Conservation (phyloP, 2,113 vertebrate genomes). For the Archilochus colubris region DNA sequence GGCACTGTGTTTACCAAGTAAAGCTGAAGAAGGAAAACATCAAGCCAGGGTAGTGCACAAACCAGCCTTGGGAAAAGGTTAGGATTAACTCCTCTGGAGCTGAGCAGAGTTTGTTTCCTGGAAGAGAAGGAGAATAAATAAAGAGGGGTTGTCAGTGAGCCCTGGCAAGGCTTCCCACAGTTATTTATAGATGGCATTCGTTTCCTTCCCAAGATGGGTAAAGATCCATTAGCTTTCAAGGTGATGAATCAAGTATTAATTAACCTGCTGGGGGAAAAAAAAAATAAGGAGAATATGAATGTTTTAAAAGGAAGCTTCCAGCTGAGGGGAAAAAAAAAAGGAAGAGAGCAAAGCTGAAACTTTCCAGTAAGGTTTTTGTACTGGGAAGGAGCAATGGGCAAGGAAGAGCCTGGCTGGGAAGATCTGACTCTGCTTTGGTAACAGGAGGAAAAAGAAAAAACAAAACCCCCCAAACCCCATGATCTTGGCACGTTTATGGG, state of each 20-base stretch:
- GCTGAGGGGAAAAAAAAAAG: not conserved
- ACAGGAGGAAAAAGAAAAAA: not conserved
- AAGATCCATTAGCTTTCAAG: conserved; percentile 22
- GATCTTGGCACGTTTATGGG: not conserved
- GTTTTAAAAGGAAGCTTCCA: conserved; percentile 22
- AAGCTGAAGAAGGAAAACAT: not conserved
- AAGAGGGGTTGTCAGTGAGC: not conserved
- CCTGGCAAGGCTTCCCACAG: not conserved
- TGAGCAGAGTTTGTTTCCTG: not conserved
- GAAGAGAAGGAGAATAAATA: not conserved
- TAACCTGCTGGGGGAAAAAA: not conserved
- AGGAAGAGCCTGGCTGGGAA: not conserved
- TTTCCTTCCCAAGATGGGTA: not conserved
- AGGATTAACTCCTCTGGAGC: not conserved
- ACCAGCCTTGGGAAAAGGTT: not conserved
- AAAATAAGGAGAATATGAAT: not conserved
- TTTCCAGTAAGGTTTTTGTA: not conserved
- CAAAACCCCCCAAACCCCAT: too few relatives aligned
- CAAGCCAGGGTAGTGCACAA: not conserved
- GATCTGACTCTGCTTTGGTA: not conserved
- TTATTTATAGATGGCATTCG: conserved; percentile 24
- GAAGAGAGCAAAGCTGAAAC: not conserved
- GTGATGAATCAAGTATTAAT: conserved; percentile 53
- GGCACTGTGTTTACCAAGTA: not conserved
- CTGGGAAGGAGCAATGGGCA: not conserved